phyloP scores from a whole-genome alignment of 2,797 vertebrate genomes.

The Kryptolebias ocellatus region DNA sequence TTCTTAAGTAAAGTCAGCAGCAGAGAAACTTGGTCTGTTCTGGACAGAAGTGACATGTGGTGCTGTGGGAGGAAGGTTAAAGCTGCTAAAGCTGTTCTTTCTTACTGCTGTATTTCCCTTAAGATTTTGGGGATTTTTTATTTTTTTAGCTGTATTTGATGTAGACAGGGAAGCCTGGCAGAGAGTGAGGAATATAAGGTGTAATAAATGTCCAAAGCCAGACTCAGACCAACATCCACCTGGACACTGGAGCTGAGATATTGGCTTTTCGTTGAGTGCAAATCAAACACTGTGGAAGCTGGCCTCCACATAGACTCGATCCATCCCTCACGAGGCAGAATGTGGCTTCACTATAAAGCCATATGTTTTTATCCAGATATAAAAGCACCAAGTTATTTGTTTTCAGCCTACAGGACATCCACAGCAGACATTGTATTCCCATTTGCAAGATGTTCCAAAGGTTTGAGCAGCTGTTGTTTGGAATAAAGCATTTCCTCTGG shows the following conservation, averaged over 20 bases:
- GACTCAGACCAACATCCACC: slow-evolving; percentile 25
- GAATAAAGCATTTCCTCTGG: background rate
- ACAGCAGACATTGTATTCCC: slow-evolving; percentile 3
- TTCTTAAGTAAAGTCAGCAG: slow-evolving; percentile 16
- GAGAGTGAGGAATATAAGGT: slow-evolving; percentile 10
- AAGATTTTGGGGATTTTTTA: slow-evolving; percentile 23
- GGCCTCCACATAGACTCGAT: slow-evolving; percentile 13
- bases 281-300: slow-evolving; percentile 7
- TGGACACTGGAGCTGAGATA: slow-evolving; percentile 25
- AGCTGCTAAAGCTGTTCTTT: slow-evolving; percentile 41
- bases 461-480: slow-evolving; percentile 14
- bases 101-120: slow-evolving; percentile 35
- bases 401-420: background rate
- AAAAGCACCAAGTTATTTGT: slow-evolving; percentile 2
- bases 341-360: background rate
- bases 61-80: slow-evolving; percentile 44
- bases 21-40: slow-evolving; percentile 16
- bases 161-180: slow-evolving; percentile 22
- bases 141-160: slow-evolving; percentile 41
- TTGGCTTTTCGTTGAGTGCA: slow-evolving; percentile 12
- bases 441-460: slow-evolving; percentile 1
- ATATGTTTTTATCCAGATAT: slow-evolving; percentile 6
- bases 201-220: slow-evolving; percentile 47
- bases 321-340: slow-evolving; percentile 10
- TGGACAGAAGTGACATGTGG: slow-evolving; percentile 46